These are phyloP conservation scores for Valencia hispanica DNA, from an alignment of 2,797 vertebrate species.

Conservation along the genomic window DNA sequence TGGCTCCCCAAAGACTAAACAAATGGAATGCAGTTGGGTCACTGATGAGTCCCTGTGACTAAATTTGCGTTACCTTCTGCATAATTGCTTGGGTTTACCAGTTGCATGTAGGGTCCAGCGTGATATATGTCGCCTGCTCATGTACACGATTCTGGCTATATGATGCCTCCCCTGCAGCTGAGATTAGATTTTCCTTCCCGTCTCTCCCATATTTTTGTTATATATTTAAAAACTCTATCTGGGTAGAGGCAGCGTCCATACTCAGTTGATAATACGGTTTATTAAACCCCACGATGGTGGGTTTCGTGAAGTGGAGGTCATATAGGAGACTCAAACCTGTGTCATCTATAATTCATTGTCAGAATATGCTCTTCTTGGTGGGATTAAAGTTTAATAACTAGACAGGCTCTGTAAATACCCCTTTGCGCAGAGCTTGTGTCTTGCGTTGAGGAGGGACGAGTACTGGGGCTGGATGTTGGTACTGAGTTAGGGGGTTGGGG, in stretches of 20 bases:
- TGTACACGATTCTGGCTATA: slow-evolving; percentile 43
- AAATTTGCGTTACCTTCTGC: slow-evolving; percentile 52
- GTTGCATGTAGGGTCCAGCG: slow-evolving; percentile 37
- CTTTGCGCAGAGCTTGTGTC: slow-evolving; percentile 72
- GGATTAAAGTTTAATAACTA: slow-evolving; percentile 89
- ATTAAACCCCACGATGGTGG: slow-evolving; percentile 76
- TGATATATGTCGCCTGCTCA: slow-evolving; percentile 26
- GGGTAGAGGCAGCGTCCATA: slow-evolving; percentile 47
- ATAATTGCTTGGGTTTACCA: slow-evolving; percentile 55
- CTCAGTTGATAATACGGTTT: slow-evolving; percentile 79
- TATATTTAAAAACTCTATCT: slow-evolving; percentile 73
- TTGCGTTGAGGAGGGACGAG: slow-evolving; percentile 41
- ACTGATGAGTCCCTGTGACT: slow-evolving; percentile 52
- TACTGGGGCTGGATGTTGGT: slow-evolving; percentile 42
- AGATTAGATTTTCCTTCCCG: slow-evolving; percentile 69
- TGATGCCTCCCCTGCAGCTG: slow-evolving; percentile 52
- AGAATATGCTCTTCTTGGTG: slow-evolving; percentile 83
- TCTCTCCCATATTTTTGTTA: slow-evolving; percentile 39
- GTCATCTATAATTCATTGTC: slow-evolving; percentile 87
- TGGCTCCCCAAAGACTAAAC: slow-evolving; percentile 66
- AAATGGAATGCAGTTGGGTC: slow-evolving; percentile 57
- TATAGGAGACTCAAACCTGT: slow-evolving; percentile 77
- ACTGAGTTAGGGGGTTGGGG: slow-evolving; percentile 55
- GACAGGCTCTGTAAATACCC: slow-evolving; percentile 80
- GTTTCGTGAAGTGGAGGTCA: slow-evolving; percentile 75